Percentiles rank a stretch among this genome's conserved stretches.
These are phyloP conservation scores for Hydroisotoma schaefferi DNA, from an alignment of 2,888 invertebrate species.

Conservation along the genomic window DNA sequence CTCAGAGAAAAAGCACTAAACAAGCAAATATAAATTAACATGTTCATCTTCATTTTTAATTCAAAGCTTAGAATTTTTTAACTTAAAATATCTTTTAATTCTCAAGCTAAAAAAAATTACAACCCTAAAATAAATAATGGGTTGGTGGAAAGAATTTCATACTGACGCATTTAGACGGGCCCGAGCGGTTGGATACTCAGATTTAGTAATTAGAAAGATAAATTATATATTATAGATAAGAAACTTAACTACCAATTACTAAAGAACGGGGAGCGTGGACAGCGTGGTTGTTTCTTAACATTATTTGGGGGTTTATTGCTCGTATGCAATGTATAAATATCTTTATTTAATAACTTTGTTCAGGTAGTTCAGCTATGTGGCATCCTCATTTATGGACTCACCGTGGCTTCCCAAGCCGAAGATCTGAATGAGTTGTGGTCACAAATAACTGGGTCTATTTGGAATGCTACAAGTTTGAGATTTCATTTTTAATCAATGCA, in stretches of 20 bases:
- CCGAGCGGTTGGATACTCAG: constrained; percentile 18
- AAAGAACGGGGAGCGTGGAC: no score
- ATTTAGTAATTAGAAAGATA: constrained; percentile 8
- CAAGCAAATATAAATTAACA: no score
- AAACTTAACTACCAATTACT: no score
- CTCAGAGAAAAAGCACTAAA: no score
- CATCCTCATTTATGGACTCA: constrained; percentile 1
- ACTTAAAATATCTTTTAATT: no score
- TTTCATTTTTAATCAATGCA: neutral
- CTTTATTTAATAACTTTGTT: neutral
- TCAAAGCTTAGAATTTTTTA: no score
- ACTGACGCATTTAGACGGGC: no score
- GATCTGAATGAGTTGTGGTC: neutral
- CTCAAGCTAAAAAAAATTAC: no score
- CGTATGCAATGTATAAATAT: neutral
- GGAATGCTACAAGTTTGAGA: neutral
- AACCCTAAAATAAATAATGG: no score
- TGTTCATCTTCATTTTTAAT: no score
- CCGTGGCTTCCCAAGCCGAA: constrained; percentile 3
- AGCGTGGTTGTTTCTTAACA: no score
- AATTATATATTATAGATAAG: neutral
- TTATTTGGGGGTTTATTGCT: neutral
- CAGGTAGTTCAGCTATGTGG: constrained; percentile 1
- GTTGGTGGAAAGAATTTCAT: no score
- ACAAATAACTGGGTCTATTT: neutral